Percentiles rank a stretch among this genome's conserved stretches.
These are phyloP conservation scores for Megalops cyprinoides DNA, from an alignment of 2,797 vertebrate species.

Conservation along the genomic window DNA sequence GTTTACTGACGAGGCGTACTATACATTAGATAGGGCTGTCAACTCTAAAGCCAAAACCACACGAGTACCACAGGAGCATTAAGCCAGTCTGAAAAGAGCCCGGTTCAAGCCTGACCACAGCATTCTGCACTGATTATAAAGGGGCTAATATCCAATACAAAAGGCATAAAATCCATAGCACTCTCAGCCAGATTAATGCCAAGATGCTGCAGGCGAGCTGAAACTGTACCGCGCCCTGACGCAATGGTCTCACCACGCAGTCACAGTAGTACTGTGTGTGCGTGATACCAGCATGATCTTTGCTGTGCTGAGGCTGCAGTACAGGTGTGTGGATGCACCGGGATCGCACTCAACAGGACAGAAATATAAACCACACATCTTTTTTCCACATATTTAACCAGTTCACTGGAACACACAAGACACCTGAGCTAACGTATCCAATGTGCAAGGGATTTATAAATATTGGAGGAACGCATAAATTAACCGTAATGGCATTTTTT, in stretches of 20 bases:
- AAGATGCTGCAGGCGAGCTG: not conserved
- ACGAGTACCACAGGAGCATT: not conserved
- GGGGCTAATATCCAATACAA: slow-evolving; percentile 5
- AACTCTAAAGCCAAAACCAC: not conserved
- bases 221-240: not conserved
- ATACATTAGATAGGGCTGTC: not conserved
- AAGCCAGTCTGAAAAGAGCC: not conserved
- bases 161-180: not conserved
- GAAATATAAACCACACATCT: not conserved
- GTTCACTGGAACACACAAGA: not conserved
- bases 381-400: not conserved
- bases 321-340: not conserved
- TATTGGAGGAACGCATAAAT: no score
- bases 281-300: not conserved
- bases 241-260: not conserved
- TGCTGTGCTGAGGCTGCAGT: not conserved
- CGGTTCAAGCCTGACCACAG: not conserved
- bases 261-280: not conserved
- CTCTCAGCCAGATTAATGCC: not conserved
- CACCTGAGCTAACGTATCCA: not conserved
- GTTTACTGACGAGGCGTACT: not conserved
- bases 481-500: not conserved
- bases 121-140: not conserved
- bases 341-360: not conserved
- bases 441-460: no score